These are phyloP conservation scores for Eupithecia pulchellata DNA, from an alignment of 2,888 invertebrate species.

Conservation along the genomic window DNA sequence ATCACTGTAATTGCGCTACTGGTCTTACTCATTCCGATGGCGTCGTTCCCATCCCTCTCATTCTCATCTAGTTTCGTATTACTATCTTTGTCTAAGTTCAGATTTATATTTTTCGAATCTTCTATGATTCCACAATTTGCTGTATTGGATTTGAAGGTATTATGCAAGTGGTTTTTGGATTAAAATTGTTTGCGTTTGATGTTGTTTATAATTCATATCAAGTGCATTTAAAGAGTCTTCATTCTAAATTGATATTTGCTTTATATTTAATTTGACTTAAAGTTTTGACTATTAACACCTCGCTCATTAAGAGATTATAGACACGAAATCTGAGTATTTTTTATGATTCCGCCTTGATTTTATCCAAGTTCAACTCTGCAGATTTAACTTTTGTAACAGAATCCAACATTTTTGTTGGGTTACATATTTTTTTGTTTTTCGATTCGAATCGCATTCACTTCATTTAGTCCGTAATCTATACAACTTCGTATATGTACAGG, in stretches of 20 bases:
- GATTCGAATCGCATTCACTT: background rate
- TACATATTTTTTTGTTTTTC: background rate
- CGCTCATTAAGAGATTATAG: background rate
- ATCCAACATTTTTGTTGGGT: background rate
- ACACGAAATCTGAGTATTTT: background rate
- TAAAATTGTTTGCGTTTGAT: constrained; percentile 15
- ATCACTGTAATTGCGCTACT: constrained; percentile 81
- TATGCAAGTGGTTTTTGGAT: constrained; percentile 3
- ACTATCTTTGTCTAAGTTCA: constrained; percentile 56
- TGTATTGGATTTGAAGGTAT: constrained; percentile 19
- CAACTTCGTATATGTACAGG: background rate
- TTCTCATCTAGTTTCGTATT: constrained; percentile 48
- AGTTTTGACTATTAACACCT: too few relatives aligned
- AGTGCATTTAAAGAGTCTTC: background rate
- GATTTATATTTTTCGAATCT: constrained; percentile 54
- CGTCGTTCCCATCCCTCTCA: constrained; percentile 67
- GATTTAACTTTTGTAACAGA: background rate
- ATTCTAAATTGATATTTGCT: too few relatives aligned
- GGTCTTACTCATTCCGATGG: constrained; percentile 73
- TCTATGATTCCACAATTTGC: constrained; percentile 13
- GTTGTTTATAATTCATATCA: background rate
- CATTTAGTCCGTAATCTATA: background rate
- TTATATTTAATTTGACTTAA: too few relatives aligned
- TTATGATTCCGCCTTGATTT: background rate
- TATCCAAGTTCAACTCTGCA: background rate